Evolutionary conservation across 2,888 invertebrate species (phyloP).

Genomic region (Phengaris alcon): DNA sequence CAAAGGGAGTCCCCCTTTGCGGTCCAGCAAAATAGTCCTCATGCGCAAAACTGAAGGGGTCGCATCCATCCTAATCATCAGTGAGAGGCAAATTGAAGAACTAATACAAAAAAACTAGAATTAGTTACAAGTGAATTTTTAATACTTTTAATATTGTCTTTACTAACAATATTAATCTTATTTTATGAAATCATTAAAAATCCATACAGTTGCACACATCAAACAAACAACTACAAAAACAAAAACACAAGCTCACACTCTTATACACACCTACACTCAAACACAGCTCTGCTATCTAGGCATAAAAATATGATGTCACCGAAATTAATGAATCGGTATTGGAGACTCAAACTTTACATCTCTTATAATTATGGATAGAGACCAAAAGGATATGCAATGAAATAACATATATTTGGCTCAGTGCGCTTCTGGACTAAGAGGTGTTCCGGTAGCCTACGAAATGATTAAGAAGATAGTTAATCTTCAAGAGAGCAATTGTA

Average conservation of each 20-base stretch:
- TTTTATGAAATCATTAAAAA: too few relatives aligned
- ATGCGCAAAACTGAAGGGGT: conserved; percentile 9
- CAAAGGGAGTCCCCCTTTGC: too few relatives aligned
- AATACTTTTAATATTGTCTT: background rate
- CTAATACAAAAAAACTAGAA: conserved; percentile 17
- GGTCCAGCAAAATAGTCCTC: background rate
- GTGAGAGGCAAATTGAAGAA: background rate
- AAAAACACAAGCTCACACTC: background rate
- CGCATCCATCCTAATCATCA: background rate
- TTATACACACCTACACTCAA: background rate
- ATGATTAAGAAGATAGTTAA: conserved; percentile 27
- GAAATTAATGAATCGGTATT: too few relatives aligned
- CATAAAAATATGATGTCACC: background rate
- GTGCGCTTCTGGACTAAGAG: conserved; percentile 33
- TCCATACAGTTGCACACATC: background rate
- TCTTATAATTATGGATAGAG: background rate
- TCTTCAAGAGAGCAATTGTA: background rate
- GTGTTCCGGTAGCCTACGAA: conserved; percentile 33
- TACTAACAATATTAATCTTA: background rate
- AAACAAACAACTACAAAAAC: background rate
- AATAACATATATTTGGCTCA: too few relatives aligned
- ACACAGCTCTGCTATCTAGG: background rate
- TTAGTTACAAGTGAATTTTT: background rate
- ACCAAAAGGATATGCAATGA: background rate
- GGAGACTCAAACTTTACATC: background rate